These are phyloP conservation scores for Poliocrania exsul DNA, from an alignment of 2,797 vertebrate species.

Conservation along the genomic window DNA sequence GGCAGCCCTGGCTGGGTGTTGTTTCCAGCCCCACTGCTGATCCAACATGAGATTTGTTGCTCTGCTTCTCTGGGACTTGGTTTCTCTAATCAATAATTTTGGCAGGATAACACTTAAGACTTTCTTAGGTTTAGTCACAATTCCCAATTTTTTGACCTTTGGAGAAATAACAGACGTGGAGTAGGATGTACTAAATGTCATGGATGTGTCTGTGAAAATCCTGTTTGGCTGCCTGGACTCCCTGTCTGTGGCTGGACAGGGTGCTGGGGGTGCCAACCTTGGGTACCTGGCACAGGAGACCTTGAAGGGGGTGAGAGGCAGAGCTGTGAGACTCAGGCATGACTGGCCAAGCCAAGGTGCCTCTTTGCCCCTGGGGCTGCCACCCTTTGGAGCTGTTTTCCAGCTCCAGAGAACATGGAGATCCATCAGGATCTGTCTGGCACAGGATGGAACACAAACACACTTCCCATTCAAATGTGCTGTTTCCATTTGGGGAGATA, in stretches of 20 bases:
- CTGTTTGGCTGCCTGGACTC: accelerated
- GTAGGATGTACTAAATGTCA: background rate
- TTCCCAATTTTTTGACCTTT: background rate
- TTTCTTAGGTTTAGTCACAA: background rate
- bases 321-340: accelerated
- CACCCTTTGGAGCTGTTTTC: background rate
- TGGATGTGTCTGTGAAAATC: background rate
- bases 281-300: accelerated
- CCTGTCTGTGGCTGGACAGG: accelerated
- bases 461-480: background rate
- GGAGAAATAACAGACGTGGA: background rate
- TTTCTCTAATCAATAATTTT: background rate
- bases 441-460: background rate
- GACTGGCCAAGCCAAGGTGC: background rate
- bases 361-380: background rate
- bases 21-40: background rate
- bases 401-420: accelerated
- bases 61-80: background rate
- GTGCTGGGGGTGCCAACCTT: accelerated
- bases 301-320: background rate
- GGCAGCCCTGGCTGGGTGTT: background rate
- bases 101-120: background rate
- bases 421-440: background rate
- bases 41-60: background rate
- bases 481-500: conserved; percentile 18